These are phyloP conservation scores for Poeciliopsis retropinna DNA, from an alignment of 2,113 vertebrate genomes.

Conservation along the genomic window DNA sequence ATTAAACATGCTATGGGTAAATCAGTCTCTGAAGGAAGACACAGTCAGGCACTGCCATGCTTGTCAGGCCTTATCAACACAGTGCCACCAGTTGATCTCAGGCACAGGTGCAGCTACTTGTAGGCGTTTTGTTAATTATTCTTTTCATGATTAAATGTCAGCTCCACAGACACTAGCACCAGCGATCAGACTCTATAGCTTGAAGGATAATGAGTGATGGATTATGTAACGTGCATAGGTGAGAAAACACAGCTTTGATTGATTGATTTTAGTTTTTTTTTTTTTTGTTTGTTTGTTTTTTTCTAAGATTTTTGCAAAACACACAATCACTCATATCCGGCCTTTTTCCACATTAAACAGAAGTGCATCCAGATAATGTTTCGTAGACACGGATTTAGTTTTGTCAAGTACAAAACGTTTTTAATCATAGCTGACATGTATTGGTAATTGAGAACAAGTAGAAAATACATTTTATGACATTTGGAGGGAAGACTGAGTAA, in stretches of 20 bases:
- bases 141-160: constrained; percentile 61
- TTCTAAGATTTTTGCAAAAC: constrained; percentile 3
- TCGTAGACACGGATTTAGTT: constrained; percentile 30
- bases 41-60: constrained; percentile 29
- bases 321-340: constrained; percentile 16
- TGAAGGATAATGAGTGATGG: constrained; percentile 9
- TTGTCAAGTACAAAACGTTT: neutral
- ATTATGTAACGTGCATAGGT: constrained; percentile 1
- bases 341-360: constrained; percentile 15
- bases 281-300: too few species aligned
- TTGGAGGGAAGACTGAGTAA: neutral
- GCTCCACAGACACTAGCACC: constrained; percentile 39
- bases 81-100: constrained; percentile 53
- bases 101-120: constrained; percentile 25
- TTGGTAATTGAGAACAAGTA: neutral
- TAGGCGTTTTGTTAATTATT: constrained; percentile 46
- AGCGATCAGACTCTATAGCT: neutral
- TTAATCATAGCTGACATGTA: constrained; percentile 17
- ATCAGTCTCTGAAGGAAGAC: constrained; percentile 29
- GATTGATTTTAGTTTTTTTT: constrained; percentile 6
- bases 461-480: neutral
- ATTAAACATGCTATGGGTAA: constrained; percentile 40
- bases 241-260: constrained; percentile 5
- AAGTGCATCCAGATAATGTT: neutral
- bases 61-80: constrained; percentile 55